phyloP scores from a whole-genome alignment of 2,888 invertebrate genomes.

The Agrilus mali region DNA sequence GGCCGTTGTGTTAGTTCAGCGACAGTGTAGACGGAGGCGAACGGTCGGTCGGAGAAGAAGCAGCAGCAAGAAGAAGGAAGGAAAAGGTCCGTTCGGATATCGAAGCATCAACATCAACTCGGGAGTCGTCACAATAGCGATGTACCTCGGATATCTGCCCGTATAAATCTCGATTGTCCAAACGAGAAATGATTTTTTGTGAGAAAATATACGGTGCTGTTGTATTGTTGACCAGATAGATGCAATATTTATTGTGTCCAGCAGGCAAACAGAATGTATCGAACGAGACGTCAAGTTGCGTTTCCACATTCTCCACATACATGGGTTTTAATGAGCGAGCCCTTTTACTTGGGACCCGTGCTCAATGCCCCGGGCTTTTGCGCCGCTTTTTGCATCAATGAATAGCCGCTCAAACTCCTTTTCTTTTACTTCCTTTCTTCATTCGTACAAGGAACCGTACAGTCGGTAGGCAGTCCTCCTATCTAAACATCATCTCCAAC shows the following conservation, averaged over 20 bases:
- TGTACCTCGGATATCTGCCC: conserved; percentile 26
- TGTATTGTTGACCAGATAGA: conserved; percentile 33
- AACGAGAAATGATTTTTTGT: conserved; percentile 31
- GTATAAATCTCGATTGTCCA: conserved; percentile 28
- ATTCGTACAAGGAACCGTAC: conserved; percentile 1
- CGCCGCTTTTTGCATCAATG: conserved; percentile 29
- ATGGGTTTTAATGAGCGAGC: conserved; percentile 34
- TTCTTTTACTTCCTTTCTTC: no score
- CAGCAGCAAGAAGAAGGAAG: conserved; percentile 8
- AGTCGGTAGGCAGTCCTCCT: not conserved
- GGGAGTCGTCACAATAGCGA: conserved; percentile 25
- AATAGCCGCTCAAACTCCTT: conserved; percentile 10
- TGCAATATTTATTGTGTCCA: conserved; percentile 34
- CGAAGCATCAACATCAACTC: conserved; percentile 3
- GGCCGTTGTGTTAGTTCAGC: no score
- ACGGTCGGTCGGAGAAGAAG: no score
- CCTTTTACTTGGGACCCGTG: conserved; percentile 18
- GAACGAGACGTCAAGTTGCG: conserved; percentile 29
- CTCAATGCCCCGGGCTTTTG: conserved; percentile 17
- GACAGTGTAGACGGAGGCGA: no score
- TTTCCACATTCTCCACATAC: conserved; percentile 36
- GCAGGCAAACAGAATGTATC: conserved; percentile 32
- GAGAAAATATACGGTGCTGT: conserved; percentile 29
- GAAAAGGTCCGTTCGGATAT: conserved; percentile 9
- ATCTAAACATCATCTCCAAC: no score